These are phyloP conservation scores for Sardina pilchardus DNA, from an alignment of 2,113 vertebrate genomes.

Conservation along the genomic window DNA sequence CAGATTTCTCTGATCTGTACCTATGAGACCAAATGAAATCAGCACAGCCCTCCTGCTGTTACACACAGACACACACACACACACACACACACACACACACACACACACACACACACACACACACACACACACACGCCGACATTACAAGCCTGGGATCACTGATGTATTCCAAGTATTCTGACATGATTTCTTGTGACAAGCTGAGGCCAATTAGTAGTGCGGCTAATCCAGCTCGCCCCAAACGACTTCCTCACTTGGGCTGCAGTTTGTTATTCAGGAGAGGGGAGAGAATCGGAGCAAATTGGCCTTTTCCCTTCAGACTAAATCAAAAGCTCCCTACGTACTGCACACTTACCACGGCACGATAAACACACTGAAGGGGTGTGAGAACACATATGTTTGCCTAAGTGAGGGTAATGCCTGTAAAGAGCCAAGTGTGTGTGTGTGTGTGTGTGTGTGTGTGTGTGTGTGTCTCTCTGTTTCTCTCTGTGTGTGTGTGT, in stretches of 20 bases:
- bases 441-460: background rate
- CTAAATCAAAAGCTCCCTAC: background rate
- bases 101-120: constrained; percentile 23
- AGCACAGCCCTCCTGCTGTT: background rate
- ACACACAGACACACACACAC: background rate
- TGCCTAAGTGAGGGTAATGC: background rate
- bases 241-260: background rate
- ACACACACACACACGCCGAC: constrained; percentile 10
- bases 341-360: background rate
- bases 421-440: background rate
- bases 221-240: background rate
- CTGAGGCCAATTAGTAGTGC: background rate
- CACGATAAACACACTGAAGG: background rate
- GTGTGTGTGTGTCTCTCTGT: background rate
- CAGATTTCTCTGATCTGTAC: background rate
- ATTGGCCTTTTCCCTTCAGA: background rate
- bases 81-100: background rate
- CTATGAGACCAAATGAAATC: background rate
- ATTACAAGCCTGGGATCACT: background rate
- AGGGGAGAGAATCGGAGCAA: background rate
- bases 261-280: background rate
- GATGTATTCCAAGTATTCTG: background rate
- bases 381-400: background rate
- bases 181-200: background rate
- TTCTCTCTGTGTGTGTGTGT: background rate